Evolutionary conservation across 2,888 invertebrate genomes (phyloP).

Genomic region (Heliothis peltigera): DNA sequence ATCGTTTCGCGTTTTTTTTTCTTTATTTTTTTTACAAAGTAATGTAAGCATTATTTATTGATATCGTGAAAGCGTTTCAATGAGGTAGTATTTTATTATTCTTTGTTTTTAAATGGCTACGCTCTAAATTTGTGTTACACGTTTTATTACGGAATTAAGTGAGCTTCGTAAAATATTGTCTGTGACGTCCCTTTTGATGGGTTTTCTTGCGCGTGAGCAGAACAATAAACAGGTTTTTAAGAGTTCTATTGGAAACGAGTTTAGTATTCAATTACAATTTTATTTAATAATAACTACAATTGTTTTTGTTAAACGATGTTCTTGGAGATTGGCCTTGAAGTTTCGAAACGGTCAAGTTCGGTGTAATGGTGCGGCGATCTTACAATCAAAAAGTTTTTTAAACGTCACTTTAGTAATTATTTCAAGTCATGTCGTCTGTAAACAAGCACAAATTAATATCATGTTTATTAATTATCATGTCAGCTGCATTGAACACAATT

Average conservation of each 20-base stretch:
- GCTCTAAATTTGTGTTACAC: slow-evolving; percentile 32
- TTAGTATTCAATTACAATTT: slow-evolving; percentile 40
- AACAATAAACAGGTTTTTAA: slow-evolving; percentile 25
- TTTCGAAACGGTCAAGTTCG: background rate
- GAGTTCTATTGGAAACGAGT: slow-evolving; percentile 24
- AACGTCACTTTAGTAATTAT: background rate
- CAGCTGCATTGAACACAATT: no score
- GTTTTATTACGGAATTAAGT: slow-evolving; percentile 28
- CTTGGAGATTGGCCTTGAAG: background rate
- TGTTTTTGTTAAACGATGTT: slow-evolving; percentile 17
- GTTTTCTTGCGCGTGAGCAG: slow-evolving; percentile 22
- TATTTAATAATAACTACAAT: slow-evolving; percentile 42
- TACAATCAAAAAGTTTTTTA: background rate
- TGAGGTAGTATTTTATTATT: slow-evolving; percentile 25
- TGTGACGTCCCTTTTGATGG: slow-evolving; percentile 23
- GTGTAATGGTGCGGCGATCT: background rate
- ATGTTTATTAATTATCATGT: no score
- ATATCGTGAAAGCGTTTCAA: slow-evolving; percentile 41
- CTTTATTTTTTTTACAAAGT: slow-evolving; percentile 32
- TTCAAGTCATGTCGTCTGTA: background rate
- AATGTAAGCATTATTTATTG: slow-evolving; percentile 43
- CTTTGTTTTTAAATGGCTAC: slow-evolving; percentile 31
- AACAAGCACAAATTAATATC: no score
- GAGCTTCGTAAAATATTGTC: slow-evolving; percentile 43
- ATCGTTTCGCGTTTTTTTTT: slow-evolving; percentile 37